Base-by-base conservation (phyloP, 2,113 vertebrate genomes). In the Epinephelus cyanopodus region DNA sequence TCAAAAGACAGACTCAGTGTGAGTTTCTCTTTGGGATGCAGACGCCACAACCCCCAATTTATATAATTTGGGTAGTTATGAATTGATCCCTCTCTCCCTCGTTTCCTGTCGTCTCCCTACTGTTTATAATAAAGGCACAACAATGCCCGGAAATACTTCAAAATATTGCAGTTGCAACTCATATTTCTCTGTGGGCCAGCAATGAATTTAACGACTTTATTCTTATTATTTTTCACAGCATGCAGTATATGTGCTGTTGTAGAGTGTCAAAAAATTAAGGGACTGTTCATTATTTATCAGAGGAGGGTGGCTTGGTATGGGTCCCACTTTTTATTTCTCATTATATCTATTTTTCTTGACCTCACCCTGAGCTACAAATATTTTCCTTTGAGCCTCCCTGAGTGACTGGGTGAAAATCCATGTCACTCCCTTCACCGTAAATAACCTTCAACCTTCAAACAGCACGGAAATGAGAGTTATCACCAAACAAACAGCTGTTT, bases 1-100 rank as follows among this genome's bases (percentile, higher is more conserved):
- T 37, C 14, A 58, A 25, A 21, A 29, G 17, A 19, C 17, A 25
- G 33, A 39, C 15, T 19, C 18, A 1, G 39, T 11, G 29, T 48
- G 57, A 17, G 19, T 63, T 72, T 77, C 23, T 21, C 29, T 65
- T 27, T 57, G 47, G 19, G 69, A 74, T 56, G 29, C 8, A 25
- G 4, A 54, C 0, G n/a, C 48, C 9, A 15, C 6, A 50, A 12
- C 21, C 9, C 6, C 60, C 45, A 52, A 75, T 60, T 84, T 56
- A 29, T 53, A 7, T 47, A 13, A 85, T 66, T 53, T 64, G 57
- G 11, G 4, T 63, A 11, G 37, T 72, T 56, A 37, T 37, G 52
- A 68, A 71, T 23, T 61, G 33, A 52, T 68, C 67, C 72, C 56
- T 12, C 53, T 45, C 68, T 62, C 45, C 45, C 33, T 56, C 0